Evolutionary conservation across 2,113 vertebrate species (phyloP).

Genomic region (Mobula birostris): DNA sequence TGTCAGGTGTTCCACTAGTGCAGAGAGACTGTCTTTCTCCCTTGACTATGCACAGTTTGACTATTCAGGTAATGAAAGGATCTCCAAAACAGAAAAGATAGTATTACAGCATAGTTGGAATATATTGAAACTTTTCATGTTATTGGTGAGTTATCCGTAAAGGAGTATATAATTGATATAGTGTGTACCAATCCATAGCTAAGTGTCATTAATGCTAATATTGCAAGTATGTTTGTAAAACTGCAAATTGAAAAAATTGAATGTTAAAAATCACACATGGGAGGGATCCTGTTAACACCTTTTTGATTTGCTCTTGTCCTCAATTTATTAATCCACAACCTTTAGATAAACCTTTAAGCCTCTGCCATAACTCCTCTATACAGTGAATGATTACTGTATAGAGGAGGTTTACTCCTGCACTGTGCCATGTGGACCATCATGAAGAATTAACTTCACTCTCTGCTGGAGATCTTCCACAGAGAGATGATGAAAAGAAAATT

Average conservation of each 20-base stretch:
- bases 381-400: background rate
- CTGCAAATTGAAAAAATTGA: background rate
- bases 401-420: no score
- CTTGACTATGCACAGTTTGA: background rate
- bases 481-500: background rate
- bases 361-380: background rate
- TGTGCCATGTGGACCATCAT: background rate
- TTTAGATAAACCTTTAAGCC: background rate
- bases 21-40: no score
- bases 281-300: background rate
- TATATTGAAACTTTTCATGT: background rate
- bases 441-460: background rate
- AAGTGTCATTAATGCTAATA: background rate
- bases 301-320: background rate
- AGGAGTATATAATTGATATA: background rate
- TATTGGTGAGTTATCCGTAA: background rate
- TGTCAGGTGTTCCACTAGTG: no score
- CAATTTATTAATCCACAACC: background rate
- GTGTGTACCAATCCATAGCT: background rate
- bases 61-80: background rate
- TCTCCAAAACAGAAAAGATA: background rate
- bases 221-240: background rate
- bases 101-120: background rate
- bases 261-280: background rate
- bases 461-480: background rate